Evolutionary conservation across 2,888 invertebrate genomes (phyloP).

Genomic region (Ochropacha duplaris): DNA sequence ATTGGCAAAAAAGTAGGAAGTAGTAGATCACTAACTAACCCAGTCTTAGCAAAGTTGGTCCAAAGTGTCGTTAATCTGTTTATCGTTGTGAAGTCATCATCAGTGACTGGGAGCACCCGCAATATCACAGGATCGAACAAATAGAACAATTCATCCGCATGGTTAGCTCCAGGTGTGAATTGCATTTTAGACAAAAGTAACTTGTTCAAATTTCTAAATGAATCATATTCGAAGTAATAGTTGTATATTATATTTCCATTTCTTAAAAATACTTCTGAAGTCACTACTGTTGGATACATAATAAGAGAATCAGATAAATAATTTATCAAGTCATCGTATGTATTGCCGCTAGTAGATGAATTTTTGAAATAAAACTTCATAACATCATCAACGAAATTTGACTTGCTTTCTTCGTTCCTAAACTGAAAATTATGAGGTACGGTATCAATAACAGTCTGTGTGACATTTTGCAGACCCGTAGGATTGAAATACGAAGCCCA

Average conservation of each 20-base stretch:
- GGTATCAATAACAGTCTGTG: conserved; percentile 21
- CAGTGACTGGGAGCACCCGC: not conserved
- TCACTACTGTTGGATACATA: conserved; percentile 25
- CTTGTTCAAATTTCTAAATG: conserved; percentile 39
- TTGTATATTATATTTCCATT: conserved; percentile 28
- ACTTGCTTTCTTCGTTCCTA: conserved; percentile 20
- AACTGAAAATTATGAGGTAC: conserved; percentile 35
- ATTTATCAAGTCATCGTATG: conserved; percentile 26
- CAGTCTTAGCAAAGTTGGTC: conserved; percentile 9
- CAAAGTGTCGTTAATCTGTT: not conserved
- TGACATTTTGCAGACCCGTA: conserved; percentile 21
- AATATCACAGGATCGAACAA: not conserved
- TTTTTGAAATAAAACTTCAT: conserved; percentile 37
- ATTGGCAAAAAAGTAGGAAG: too few relatives aligned
- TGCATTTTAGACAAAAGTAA: conserved; percentile 2
- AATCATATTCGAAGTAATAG: conserved; percentile 45
- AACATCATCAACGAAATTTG: conserved; percentile 24
- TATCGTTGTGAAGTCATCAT: not conserved
- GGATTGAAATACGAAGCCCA: conserved; percentile 33
- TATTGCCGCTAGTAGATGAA: conserved; percentile 12
- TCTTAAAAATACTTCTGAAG: conserved; percentile 23
- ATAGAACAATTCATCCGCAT: conserved; percentile 2
- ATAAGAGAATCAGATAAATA: conserved; percentile 42
- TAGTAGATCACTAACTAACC: conserved; percentile 1
- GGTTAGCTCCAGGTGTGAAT: conserved; percentile 2